Evolutionary conservation across 2,888 invertebrate genomes (phyloP).

Genomic region (Heterodera filipjevi): DNA sequence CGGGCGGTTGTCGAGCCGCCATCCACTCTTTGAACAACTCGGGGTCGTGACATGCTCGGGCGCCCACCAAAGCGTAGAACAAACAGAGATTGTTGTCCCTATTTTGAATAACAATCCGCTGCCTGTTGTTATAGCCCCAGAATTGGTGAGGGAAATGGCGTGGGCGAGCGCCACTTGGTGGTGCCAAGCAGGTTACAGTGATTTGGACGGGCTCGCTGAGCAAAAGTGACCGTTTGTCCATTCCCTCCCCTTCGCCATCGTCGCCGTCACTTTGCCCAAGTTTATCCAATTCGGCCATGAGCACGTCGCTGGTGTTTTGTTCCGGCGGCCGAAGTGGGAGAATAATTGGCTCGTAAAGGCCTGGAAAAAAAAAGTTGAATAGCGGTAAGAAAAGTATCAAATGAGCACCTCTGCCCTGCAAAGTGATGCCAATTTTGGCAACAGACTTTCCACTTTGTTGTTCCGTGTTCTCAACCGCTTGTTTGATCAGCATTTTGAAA

Average conservation of each 20-base stretch:
- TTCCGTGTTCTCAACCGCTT: background rate
- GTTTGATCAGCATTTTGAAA: background rate
- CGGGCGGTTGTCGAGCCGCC: no score
- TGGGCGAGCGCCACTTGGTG: background rate
- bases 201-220: slow-evolving; percentile 1
- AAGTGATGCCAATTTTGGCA: background rate
- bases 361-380: background rate
- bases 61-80: background rate
- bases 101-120: background rate
- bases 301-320: background rate
- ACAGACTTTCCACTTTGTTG: background rate
- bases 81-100: background rate
- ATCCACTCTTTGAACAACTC: no score
- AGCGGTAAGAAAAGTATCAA: background rate
- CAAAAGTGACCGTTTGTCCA: background rate
- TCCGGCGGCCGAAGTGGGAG: background rate
- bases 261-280: background rate
- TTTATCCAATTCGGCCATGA: background rate
- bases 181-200: background rate
- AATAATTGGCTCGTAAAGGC: background rate
- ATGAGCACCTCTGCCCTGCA: background rate
- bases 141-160: background rate
- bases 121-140: background rate
- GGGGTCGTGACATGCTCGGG: background rate
- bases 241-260: background rate